phyloP scores from a whole-genome alignment of 2,888 invertebrate species.

The Bombylius discolor region DNA sequence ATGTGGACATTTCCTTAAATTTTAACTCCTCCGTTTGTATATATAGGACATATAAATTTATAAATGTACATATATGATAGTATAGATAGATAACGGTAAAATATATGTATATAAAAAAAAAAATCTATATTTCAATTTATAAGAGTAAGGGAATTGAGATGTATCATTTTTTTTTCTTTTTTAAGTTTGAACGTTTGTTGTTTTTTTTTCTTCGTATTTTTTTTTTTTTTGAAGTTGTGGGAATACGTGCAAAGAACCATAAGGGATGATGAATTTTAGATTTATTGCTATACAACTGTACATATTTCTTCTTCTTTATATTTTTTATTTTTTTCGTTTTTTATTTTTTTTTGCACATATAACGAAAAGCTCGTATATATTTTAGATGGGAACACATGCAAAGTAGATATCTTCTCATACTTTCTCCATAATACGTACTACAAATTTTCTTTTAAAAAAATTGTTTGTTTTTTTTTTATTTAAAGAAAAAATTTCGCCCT shows the following conservation, averaged over 20 bases:
- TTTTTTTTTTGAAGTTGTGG: no score
- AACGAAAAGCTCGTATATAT: not conserved
- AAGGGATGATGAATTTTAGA: not conserved
- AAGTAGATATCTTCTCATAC: constrained; percentile 1
- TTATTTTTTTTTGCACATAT: no score
- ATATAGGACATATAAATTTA: no score
- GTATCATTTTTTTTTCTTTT: not conserved
- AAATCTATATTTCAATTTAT: no score
- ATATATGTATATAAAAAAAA: no score
- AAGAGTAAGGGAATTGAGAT: not conserved
- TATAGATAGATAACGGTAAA: no score
- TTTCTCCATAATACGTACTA: not conserved
- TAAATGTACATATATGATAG: no score
- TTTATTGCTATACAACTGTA: no score
- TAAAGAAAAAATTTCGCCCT: not conserved
- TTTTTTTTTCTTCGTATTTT: not conserved
- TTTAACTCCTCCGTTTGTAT: no score
- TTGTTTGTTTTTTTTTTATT: constrained; percentile 1
- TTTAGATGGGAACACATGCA: constrained; percentile 3
- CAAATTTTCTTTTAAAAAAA: not conserved
- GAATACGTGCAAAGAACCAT: not conserved
- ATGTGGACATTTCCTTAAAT: no score
- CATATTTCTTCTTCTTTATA: no score
- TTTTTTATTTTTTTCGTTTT: no score
- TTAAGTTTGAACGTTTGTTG: not conserved